Percentiles rank a stretch among this genome's conserved stretches.
Conservation (phyloP, 37 sponge, comb jelly and placozoan genomes). For the Chondrilla cf. caribensis region DNA sequence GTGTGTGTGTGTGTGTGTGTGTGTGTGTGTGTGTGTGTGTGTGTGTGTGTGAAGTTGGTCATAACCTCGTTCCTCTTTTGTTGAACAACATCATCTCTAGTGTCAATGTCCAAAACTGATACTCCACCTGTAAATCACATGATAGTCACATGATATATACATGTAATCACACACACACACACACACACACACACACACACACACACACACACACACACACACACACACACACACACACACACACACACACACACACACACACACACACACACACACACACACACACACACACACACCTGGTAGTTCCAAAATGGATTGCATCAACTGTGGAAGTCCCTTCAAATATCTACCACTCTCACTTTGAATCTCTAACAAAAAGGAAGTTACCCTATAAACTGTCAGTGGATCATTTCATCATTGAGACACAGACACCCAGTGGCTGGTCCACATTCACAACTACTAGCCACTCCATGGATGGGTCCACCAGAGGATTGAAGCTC, state of each 20-base stretch:
- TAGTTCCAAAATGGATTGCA: too few relatives aligned
- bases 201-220: slow-evolving; percentile 43
- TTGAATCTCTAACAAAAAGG: too few relatives aligned
- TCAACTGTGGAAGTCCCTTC: too few relatives aligned
- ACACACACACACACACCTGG: slow-evolving; percentile 32
- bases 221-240: slow-evolving; percentile 43
- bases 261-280: slow-evolving; percentile 48
- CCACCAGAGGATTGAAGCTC: too few relatives aligned
- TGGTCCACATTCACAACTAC: too few relatives aligned
- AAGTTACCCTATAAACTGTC: too few relatives aligned
- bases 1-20: slow-evolving; percentile 47
- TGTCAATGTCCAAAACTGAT: slow-evolving; percentile 2
- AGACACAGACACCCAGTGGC: too few relatives aligned
- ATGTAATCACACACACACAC: slow-evolving; percentile 32
- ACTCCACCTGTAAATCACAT: neutral
- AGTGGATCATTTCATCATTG: too few relatives aligned
- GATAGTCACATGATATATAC: neutral
- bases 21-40: slow-evolving; percentile 46
- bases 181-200: slow-evolving; percentile 43
- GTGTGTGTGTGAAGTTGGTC: slow-evolving; percentile 46
- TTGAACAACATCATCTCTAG: neutral
- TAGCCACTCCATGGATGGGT: too few relatives aligned
- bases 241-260: slow-evolving; percentile 48
- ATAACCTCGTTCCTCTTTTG: neutral
- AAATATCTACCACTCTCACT: too few relatives aligned